Evolutionary conservation across 2,113 vertebrate genomes (phyloP).

Genomic region (Siphamia tubifer): DNA sequence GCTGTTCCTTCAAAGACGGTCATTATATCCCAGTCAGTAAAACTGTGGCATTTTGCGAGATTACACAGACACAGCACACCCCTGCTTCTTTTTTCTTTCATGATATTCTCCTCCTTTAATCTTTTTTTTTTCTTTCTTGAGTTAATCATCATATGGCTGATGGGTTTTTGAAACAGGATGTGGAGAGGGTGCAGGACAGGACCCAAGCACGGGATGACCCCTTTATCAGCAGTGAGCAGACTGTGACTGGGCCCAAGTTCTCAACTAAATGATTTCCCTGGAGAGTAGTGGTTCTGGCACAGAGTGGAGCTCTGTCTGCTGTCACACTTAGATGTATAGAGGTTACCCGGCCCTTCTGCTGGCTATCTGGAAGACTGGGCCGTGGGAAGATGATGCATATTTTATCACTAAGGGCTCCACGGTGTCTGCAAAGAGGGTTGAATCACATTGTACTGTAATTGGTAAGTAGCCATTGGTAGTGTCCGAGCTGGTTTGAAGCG

Average conservation of each 20-base stretch:
- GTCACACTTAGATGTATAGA: slow-evolving; percentile 60
- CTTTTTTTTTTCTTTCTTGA: slow-evolving; percentile 17
- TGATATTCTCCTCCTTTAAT: slow-evolving; percentile 57
- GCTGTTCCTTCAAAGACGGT: slow-evolving; percentile 47
- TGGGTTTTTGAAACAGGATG: slow-evolving; percentile 53
- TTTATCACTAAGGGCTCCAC: slow-evolving; percentile 36
- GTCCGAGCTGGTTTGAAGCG: slow-evolving; percentile 31
- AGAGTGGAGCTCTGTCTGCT: slow-evolving; percentile 45
- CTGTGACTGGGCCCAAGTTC: slow-evolving; percentile 62
- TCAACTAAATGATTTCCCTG: slow-evolving; percentile 76
- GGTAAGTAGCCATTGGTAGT: slow-evolving; percentile 21
- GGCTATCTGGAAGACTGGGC: slow-evolving; percentile 13
- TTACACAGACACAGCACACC: slow-evolving; percentile 35
- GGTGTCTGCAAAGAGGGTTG: slow-evolving; percentile 22
- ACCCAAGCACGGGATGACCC: slow-evolving; percentile 61
- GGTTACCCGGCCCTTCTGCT: slow-evolving; percentile 57
- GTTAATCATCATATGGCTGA: slow-evolving; percentile 64
- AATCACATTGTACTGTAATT: slow-evolving; percentile 58
- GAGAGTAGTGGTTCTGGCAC: slow-evolving; percentile 58
- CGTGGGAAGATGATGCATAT: slow-evolving; percentile 53
- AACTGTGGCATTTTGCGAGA: slow-evolving; percentile 51
- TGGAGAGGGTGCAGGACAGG: slow-evolving; percentile 48
- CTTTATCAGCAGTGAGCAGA: slow-evolving; percentile 76
- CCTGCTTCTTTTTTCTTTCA: slow-evolving; percentile 35
- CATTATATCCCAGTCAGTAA: slow-evolving; percentile 57